Evolutionary conservation across 2,888 invertebrate species (phyloP).

Genomic region (Noctuana brunneofusca): DNA sequence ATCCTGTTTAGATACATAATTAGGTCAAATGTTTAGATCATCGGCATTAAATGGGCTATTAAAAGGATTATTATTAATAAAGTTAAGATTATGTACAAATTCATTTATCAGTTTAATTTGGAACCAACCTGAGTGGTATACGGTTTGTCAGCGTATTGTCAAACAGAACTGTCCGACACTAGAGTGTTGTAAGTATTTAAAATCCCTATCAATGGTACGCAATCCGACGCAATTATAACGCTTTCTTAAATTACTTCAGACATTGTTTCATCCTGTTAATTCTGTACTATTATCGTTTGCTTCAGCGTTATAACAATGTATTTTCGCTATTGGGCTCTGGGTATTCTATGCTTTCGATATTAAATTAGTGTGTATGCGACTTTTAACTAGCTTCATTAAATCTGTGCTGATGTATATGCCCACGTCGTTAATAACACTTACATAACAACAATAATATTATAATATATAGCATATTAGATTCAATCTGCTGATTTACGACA

Average conservation of each 20-base stretch:
- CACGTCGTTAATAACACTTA: slow-evolving; percentile 77
- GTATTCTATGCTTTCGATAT: slow-evolving; percentile 83
- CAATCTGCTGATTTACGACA: slow-evolving; percentile 78
- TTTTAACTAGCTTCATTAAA: slow-evolving; percentile 79
- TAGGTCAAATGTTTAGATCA: slow-evolving; percentile 72
- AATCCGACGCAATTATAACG: slow-evolving; percentile 72
- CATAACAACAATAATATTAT: slow-evolving; percentile 58
- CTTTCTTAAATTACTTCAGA: slow-evolving; percentile 75
- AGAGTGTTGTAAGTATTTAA: slow-evolving; percentile 78
- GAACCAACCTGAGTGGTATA: slow-evolving; percentile 61
- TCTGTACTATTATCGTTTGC: slow-evolving; percentile 80
- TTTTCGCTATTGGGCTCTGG: slow-evolving; percentile 80
- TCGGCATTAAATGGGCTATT: slow-evolving; percentile 54
- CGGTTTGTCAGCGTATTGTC: slow-evolving; percentile 61
- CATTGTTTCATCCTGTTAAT: slow-evolving; percentile 75
- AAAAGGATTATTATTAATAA: slow-evolving; percentile 38
- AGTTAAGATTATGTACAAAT: slow-evolving; percentile 56
- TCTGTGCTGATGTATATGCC: slow-evolving; percentile 81
- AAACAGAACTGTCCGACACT: slow-evolving; percentile 63
- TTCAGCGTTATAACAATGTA: slow-evolving; percentile 80
- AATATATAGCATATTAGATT: slow-evolving; percentile 77
- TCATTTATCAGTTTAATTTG: slow-evolving; percentile 70
- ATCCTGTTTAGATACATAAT: slow-evolving; percentile 62
- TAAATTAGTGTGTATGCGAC: slow-evolving; percentile 81
- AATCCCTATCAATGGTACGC: slow-evolving; percentile 69